A percentile compares a stretch with the other conserved stretches of the same genome.
Evolutionary conservation across 2,113 vertebrate species (phyloP).

Genomic region (Corapipo altera): DNA sequence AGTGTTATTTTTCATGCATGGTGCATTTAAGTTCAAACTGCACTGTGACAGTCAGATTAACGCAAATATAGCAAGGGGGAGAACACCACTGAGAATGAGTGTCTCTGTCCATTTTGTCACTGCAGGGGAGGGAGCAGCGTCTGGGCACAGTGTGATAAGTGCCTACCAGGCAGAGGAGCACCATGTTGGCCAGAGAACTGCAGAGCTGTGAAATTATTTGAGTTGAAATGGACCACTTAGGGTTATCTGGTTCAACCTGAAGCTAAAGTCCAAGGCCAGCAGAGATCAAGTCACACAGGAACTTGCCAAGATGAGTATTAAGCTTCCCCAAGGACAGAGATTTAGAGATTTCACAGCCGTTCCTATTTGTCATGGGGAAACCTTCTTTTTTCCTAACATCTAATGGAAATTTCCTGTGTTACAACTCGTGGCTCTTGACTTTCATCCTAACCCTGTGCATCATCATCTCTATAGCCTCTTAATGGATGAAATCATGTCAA

Average conservation of each 20-base stretch:
- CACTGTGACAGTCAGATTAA: not conserved
- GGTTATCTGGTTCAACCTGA: not conserved
- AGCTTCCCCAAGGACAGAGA: not conserved
- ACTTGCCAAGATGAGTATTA: not conserved
- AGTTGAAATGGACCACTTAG: accelerated
- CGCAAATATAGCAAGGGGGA: not conserved
- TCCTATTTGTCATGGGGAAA: not conserved
- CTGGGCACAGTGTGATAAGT: not conserved
- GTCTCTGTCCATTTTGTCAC: not conserved
- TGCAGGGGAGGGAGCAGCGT: not conserved
- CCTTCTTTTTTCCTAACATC: not conserved
- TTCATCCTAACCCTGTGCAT: not conserved
- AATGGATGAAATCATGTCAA: not conserved
- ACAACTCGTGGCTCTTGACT: not conserved
- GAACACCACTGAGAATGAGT: not conserved
- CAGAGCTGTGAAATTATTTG: not conserved
- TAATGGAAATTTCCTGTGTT: not conserved
- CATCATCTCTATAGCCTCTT: not conserved
- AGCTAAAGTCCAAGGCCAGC: not conserved
- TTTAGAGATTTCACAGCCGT: not conserved
- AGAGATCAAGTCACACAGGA: not conserved
- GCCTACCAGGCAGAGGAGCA: not conserved
- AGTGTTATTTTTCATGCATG: not conserved
- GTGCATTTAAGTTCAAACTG: not conserved
- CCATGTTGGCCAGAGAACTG: not conserved